These are phyloP conservation scores for Caracal caracal DNA, from an alignment of 2,113 vertebrate species.

Conservation along the genomic window DNA sequence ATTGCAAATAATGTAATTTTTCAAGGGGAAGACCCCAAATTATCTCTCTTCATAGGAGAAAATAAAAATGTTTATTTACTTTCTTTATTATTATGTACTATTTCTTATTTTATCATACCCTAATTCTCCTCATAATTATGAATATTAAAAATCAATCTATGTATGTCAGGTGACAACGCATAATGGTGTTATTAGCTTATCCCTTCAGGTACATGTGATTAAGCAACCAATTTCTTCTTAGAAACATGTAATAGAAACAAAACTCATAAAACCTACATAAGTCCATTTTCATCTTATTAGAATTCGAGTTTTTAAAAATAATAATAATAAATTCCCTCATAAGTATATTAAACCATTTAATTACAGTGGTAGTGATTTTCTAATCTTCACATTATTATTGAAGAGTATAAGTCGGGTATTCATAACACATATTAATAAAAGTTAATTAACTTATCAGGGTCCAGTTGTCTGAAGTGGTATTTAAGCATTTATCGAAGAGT, in stretches of 20 bases:
- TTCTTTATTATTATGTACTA: not conserved
- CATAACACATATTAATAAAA: constrained; percentile 41
- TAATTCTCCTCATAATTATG: not conserved
- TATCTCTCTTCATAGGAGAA: not conserved
- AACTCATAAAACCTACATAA: constrained; percentile 26
- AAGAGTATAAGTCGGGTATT: not conserved
- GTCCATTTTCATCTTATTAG: constrained; percentile 43
- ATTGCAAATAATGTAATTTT: not conserved
- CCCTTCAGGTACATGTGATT: not conserved
- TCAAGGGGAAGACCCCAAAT: not conserved
- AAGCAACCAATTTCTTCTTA: constrained; percentile 29
- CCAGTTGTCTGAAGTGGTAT: not conserved
- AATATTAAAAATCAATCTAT: constrained; percentile 42
- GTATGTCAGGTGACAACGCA: not conserved
- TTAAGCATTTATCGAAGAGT: constrained; percentile 36
- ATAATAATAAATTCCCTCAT: not conserved
- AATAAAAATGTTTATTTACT: not conserved
- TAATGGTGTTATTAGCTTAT: not conserved
- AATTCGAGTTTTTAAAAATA: constrained; percentile 44
- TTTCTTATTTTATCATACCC: not conserved
- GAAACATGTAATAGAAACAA: constrained; percentile 52
- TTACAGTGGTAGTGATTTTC: constrained; percentile 56
- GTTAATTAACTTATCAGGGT: constrained; percentile 34
- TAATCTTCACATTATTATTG: constrained; percentile 44
- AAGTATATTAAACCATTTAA: constrained; percentile 52